phyloP scores from a whole-genome alignment of 2,113 vertebrate species.

The Bubo scandiacus region DNA sequence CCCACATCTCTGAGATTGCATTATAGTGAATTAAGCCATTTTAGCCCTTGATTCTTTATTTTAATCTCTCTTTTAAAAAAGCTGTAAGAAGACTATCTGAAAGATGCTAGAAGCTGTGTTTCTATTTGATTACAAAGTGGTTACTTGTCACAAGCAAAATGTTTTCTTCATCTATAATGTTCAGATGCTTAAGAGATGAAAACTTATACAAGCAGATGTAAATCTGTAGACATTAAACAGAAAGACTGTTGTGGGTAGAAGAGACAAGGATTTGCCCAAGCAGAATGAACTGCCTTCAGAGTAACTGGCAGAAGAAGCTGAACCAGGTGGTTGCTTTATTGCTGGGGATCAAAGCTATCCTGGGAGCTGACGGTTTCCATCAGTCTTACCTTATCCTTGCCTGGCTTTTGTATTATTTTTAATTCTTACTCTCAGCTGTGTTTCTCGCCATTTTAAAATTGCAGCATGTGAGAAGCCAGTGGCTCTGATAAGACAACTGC shows the following conservation, averaged over 20 bases:
- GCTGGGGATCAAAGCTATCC: not conserved
- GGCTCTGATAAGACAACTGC: not conserved
- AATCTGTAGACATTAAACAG: conserved; percentile 29
- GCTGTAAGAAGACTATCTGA: not conserved
- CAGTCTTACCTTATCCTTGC: not conserved
- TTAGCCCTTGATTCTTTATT: not conserved
- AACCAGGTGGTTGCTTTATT: not conserved
- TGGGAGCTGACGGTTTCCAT: not conserved
- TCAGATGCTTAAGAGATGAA: conserved; percentile 45
- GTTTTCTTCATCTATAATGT: not conserved
- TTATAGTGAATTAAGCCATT: not conserved
- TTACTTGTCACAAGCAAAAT: conserved; percentile 19
- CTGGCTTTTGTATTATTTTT: not conserved
- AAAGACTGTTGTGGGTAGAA: not conserved
- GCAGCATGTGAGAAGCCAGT: not conserved
- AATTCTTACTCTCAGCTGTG: not conserved
- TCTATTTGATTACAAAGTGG: not conserved
- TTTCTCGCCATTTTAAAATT: not conserved
- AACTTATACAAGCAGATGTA: not conserved
- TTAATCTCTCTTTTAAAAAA: not conserved
- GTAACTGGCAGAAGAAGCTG: not conserved
- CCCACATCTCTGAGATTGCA: not conserved
- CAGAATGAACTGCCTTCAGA: not conserved
- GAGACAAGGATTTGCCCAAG: not conserved
- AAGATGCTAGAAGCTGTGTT: not conserved